Percentiles rank a stretch among this genome's conserved stretches.
Evolutionary conservation across 2,113 vertebrate genomes (phyloP).

Genomic region (Urocitellus parryii): DNA sequence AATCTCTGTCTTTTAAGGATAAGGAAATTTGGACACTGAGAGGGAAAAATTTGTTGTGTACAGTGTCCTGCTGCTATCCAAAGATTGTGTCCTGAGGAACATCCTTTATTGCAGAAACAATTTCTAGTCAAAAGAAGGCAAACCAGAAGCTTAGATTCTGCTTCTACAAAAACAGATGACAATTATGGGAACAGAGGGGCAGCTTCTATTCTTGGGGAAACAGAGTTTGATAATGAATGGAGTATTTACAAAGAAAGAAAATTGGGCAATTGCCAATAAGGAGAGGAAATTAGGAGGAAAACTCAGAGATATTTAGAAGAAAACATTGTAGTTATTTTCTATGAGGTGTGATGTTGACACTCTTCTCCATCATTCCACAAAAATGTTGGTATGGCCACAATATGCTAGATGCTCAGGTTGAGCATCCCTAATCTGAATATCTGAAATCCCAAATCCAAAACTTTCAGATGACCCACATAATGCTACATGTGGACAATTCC

Average conservation of each 20-base stretch:
- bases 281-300: not conserved
- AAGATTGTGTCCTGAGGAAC: not conserved
- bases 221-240: not conserved
- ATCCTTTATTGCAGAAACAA: not conserved
- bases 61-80: not conserved
- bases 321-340: not conserved
- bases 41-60: not conserved
- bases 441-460: not conserved
- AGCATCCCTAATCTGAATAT: not conserved
- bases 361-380: not conserved
- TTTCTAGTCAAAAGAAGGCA: slow-evolving; percentile 4
- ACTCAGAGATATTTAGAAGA: not conserved
- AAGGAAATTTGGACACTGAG: not conserved
- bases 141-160: not conserved
- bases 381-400: not conserved
- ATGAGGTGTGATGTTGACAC: not conserved
- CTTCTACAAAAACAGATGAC: not conserved
- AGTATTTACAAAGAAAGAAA: not conserved
- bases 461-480: not conserved
- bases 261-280: not conserved
- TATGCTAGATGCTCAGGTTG: not conserved
- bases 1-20: not conserved
- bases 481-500: not conserved
- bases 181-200: not conserved
- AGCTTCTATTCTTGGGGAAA: slow-evolving; percentile 32